Base-by-base conservation (phyloP, 2,113 vertebrate genomes). In the Pygoscelis adeliae region DNA sequence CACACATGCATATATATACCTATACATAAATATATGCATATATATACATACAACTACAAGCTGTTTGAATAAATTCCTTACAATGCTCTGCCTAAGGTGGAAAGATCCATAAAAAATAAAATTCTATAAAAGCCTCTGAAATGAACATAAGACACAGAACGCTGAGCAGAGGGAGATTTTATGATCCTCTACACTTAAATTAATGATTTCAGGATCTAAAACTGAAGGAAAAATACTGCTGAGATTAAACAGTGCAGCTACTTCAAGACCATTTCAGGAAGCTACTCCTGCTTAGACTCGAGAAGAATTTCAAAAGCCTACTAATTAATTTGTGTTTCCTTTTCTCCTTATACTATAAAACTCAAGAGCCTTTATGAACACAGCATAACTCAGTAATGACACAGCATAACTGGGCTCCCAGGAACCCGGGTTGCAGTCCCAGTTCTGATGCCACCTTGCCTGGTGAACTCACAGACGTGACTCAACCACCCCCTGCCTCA, bases 161-260 rank as follows among this genome's bases (percentile, higher is more conserved):
- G 25, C 29, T 91, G 70, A 96, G 83, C 73, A 87, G 61, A 84
- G n/a, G 32, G 61, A 76, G 65, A 52, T 76, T 97, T 97, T 97
- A 97, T 74, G 87, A 95, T 56, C 44, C 40, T 92, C 66, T 92
- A 44, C 73, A 72, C 46, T 96, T 96, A 84, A 89, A 93, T 72
- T 95, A 84, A 96, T 96, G 80, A 84, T 95, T 96, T 78, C 81
- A 89, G 73, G 32, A 63, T 53, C 62, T 65, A 86, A 90, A 97
- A 65, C 30, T 26, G 53, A 93, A 94, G 56, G 44, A 72, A 96
- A 97, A 87, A 89, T 95, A 81, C 61, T 89, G 44, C 69, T 1
- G 14, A 76, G 65, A 83, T 95, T 84, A 74, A 92, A 83, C 44
- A 89, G 55, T 15, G 52, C 55, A 93, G 55, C 38, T 95, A 67